Evolutionary conservation across 1,140 invertebrate genomes (phyloP).

Genomic region (Drosophila pseudoobscura): DNA sequence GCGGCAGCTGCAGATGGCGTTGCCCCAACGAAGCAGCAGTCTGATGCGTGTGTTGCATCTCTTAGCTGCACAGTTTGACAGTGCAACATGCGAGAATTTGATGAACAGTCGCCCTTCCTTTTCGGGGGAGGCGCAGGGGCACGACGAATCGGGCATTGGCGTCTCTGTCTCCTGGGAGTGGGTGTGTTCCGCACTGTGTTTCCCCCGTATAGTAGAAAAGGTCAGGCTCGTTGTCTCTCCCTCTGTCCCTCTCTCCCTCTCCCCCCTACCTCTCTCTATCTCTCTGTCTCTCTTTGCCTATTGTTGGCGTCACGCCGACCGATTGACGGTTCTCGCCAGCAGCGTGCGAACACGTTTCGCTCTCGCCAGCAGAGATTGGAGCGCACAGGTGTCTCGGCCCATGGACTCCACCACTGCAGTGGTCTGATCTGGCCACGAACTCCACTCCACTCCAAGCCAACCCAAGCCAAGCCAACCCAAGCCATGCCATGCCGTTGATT

Average conservation of each 20-base stretch:
- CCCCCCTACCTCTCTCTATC: too few species aligned
- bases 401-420: conserved; percentile 9
- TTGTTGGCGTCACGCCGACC: conserved; percentile 66
- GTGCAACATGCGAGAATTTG: conserved; percentile 81
- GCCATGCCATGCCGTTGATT: conserved; percentile 35
- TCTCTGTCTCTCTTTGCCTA: conserved; percentile 55
- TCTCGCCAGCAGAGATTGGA: conserved; percentile 34
- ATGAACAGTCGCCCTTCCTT: conserved; percentile 50
- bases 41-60: conserved; percentile 59
- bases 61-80: conserved; percentile 64
- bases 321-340: conserved; percentile 4
- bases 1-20: conserved; percentile 68
- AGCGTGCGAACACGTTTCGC: conserved; percentile 74
- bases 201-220: conserved; percentile 34
- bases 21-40: conserved; percentile 34
- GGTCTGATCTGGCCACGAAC: conserved; percentile 3
- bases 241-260: conserved; percentile 21
- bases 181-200: too few species aligned
- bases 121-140: too few species aligned
- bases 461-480: background rate
- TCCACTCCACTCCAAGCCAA: background rate
- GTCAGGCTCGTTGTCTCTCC: conserved; percentile 54
- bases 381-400: conserved; percentile 66
- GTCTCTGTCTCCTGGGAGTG: too few species aligned
- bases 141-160: too few species aligned